phyloP scores from a whole-genome alignment of 2,113 vertebrate species.

The Neomonachus schauinslandi region DNA sequence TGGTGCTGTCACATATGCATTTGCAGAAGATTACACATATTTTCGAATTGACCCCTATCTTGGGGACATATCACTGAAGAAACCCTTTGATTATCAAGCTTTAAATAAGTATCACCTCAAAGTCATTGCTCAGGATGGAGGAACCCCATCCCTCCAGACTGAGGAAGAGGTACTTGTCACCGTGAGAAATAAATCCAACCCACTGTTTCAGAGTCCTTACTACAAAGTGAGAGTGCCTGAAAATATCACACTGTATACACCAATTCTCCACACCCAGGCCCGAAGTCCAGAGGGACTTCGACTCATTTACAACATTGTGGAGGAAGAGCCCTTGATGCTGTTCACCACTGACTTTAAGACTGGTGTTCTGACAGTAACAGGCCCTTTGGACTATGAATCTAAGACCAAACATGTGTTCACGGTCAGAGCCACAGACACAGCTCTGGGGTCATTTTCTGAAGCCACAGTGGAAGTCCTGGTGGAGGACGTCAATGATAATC shows the following conservation, averaged over 20 bases:
- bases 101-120: conserved; percentile 93
- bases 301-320: conserved; percentile 96
- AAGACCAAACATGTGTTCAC: conserved; percentile 90
- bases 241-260: conserved; percentile 93
- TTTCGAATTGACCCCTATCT: conserved; percentile 94
- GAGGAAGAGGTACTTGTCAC: conserved; percentile 91
- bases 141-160: conserved; percentile 87
- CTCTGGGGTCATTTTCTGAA: conserved; percentile 94
- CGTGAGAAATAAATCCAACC: conserved; percentile 95
- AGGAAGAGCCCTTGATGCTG: conserved; percentile 91
- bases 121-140: conserved; percentile 92
- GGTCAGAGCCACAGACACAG: conserved; percentile 94
- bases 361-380: conserved; percentile 92
- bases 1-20: conserved; percentile 89
- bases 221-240: conserved; percentile 95
- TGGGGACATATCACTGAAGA: conserved; percentile 94
- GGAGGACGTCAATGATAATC: conserved; percentile 96
- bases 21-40: conserved; percentile 93
- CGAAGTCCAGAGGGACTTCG: conserved; percentile 96
- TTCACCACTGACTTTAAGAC: conserved; percentile 97
- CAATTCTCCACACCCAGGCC: conserved; percentile 96
- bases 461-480: conserved; percentile 94
- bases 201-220: conserved; percentile 94
- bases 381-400: conserved; percentile 94
- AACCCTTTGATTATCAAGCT: conserved; percentile 94